Evolutionary conservation across 2,888 invertebrate genomes (phyloP).

Genomic region (Drosophila neonasuta): DNA sequence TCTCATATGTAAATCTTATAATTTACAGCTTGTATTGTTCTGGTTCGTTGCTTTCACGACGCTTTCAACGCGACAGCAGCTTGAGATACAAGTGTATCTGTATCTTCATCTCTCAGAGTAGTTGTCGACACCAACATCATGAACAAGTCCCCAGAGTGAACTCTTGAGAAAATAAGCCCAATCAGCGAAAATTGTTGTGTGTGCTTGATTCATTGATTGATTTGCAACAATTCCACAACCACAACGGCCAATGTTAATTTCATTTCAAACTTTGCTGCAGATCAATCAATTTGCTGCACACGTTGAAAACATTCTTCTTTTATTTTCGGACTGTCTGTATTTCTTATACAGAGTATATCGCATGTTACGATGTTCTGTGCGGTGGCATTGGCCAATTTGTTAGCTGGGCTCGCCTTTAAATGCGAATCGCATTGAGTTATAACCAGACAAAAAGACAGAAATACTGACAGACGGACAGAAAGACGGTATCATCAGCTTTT

Average conservation of each 20-base stretch:
- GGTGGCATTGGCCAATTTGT: constrained; percentile 25
- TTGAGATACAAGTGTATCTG: constrained; percentile 16
- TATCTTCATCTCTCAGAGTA: not conserved
- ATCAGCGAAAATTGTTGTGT: constrained; percentile 35
- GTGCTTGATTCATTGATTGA: constrained; percentile 59
- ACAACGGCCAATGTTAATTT: constrained; percentile 37
- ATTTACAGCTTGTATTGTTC: constrained; percentile 50
- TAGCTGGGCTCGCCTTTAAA: constrained; percentile 26
- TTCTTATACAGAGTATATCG: constrained; percentile 1
- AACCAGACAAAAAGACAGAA: not conserved
- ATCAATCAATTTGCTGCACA: constrained; percentile 71
- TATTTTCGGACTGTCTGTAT: constrained; percentile 22
- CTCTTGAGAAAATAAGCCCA: constrained; percentile 8
- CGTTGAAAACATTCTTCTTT: constrained; percentile 12
- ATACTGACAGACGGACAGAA: not conserved
- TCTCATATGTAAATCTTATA: constrained; percentile 62
- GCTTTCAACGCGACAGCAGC: constrained; percentile 12
- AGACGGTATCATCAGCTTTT: constrained; percentile 33
- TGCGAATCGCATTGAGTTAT: constrained; percentile 39
- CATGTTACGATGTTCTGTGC: constrained; percentile 5
- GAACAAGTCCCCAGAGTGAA: not conserved
- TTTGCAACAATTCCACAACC: constrained; percentile 52
- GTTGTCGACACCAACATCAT: too few species aligned
- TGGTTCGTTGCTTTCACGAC: constrained; percentile 34
- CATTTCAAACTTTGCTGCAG: constrained; percentile 39